Percentiles rank a stretch among this genome's conserved stretches.
phyloP scores from a whole-genome alignment of 1,140 invertebrate species.

The Camponotus vicinus region DNA sequence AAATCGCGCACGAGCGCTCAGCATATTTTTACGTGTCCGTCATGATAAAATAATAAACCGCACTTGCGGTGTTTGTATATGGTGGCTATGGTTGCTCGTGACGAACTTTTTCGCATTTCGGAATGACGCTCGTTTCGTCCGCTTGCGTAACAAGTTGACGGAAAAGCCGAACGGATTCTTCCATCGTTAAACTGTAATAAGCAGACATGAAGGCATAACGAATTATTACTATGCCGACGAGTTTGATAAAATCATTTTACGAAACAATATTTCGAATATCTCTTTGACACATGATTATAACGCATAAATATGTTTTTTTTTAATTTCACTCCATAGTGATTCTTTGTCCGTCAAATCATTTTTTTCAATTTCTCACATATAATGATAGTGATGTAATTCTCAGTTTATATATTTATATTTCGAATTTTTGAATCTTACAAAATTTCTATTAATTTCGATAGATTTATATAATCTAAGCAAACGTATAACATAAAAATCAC shows the following conservation, averaged over 20 bases:
- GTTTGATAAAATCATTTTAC: not conserved
- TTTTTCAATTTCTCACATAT: not conserved
- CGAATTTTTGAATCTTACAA: not conserved
- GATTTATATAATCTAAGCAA: not conserved
- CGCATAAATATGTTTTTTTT: too few relatives aligned
- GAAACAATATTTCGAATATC: not conserved
- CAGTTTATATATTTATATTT: constrained; percentile 10
- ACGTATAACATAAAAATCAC: not conserved
- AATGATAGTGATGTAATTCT: not conserved
- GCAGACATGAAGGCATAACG: constrained; percentile 11
- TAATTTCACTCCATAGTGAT: not conserved
- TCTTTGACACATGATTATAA: not conserved
- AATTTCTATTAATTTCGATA: not conserved
- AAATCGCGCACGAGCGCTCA: constrained; percentile 7
- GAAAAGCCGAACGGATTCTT: constrained; percentile 40
- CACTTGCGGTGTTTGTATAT: constrained; percentile 25
- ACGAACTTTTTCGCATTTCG: constrained; percentile 10
- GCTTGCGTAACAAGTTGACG: constrained; percentile 2
- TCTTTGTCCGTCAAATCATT: not conserved
- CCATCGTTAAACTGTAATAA: constrained; percentile 51
- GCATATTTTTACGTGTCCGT: constrained; percentile 25
- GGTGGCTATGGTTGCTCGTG: not conserved
- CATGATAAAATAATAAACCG: constrained; percentile 52
- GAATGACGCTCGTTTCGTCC: constrained; percentile 35
- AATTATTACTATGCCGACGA: constrained; percentile 23